phyloP scores from a whole-genome alignment of 2,888 invertebrate genomes.

The Eurytoma californica region DNA sequence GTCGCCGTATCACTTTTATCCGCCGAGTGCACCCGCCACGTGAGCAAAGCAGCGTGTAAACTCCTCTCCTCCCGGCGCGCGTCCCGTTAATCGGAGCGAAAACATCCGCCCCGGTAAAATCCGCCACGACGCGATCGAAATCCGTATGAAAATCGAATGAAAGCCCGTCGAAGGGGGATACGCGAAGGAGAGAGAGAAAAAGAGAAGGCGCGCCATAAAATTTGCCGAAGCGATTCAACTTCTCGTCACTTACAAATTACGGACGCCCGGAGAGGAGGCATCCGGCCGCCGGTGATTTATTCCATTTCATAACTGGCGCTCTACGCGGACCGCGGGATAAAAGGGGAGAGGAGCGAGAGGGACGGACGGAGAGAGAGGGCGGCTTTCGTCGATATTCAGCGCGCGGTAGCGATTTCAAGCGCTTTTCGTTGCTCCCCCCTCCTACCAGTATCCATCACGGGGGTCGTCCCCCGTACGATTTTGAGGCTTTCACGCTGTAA shows the following conservation, averaged over 20 bases:
- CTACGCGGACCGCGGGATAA: neutral
- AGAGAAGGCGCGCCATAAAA: constrained; percentile 10
- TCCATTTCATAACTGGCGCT: constrained; percentile 36
- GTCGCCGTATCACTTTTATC: too few species aligned
- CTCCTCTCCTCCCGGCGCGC: too few species aligned
- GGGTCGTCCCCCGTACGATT: neutral
- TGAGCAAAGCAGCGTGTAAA: too few species aligned
- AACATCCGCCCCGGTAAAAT: too few species aligned
- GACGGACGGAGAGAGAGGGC: neutral
- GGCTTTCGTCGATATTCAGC: constrained; percentile 19
- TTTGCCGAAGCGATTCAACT: constrained; percentile 21
- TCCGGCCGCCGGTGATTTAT: constrained; percentile 20
- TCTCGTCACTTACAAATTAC: constrained; percentile 28
- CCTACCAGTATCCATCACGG: neutral
- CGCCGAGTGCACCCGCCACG: too few species aligned
- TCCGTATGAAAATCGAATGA: neutral
- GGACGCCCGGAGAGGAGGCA: neutral
- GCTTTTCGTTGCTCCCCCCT: neutral
- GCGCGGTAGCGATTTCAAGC: neutral
- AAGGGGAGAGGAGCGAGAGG: neutral
- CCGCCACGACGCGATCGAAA: neutral
- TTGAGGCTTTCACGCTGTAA: neutral
- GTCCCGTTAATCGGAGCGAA: too few species aligned
- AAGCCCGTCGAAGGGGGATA: neutral
- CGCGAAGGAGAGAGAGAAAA: neutral